Evolutionary conservation across 2,888 invertebrate species (phyloP).

Genomic region (Allophyes oxyacanthae): DNA sequence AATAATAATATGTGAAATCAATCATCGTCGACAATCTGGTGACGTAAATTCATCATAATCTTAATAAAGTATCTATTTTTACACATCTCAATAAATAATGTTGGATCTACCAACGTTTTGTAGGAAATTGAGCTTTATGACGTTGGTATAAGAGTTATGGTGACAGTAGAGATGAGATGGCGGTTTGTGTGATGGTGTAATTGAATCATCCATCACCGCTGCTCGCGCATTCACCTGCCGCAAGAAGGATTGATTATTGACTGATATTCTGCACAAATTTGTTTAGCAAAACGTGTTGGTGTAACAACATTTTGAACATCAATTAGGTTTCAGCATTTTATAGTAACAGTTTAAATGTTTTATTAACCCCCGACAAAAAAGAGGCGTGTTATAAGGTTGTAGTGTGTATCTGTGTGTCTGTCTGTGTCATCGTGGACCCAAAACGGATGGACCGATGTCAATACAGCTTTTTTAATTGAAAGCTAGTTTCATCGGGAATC

Average conservation of each 20-base stretch:
- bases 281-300: conserved; percentile 18
- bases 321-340: conserved; percentile 19
- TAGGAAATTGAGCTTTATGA: conserved; percentile 26
- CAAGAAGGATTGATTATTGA: conserved; percentile 58
- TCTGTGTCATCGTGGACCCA: too few species aligned
- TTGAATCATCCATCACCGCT: conserved; percentile 63
- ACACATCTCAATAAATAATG: conserved; percentile 42
- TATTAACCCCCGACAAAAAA: too few species aligned
- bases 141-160: conserved; percentile 16
- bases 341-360: background rate
- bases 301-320: conserved; percentile 9
- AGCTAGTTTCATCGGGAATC: too few species aligned
- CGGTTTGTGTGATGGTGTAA: conserved; percentile 53
- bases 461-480: too few species aligned
- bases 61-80: conserved; percentile 53
- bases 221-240: conserved; percentile 50
- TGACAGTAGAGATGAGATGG: conserved; percentile 29
- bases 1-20: conserved; percentile 44
- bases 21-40: conserved; percentile 51
- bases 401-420: too few species aligned
- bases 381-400: too few species aligned
- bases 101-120: conserved; percentile 10
- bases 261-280: conserved; percentile 37
- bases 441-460: too few species aligned
- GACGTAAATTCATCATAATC: conserved; percentile 54